A percentile compares a stretch with the other conserved stretches of the same genome.
phyloP scores from a whole-genome alignment of 2,797 vertebrate genomes.

The Lates japonicus region DNA sequence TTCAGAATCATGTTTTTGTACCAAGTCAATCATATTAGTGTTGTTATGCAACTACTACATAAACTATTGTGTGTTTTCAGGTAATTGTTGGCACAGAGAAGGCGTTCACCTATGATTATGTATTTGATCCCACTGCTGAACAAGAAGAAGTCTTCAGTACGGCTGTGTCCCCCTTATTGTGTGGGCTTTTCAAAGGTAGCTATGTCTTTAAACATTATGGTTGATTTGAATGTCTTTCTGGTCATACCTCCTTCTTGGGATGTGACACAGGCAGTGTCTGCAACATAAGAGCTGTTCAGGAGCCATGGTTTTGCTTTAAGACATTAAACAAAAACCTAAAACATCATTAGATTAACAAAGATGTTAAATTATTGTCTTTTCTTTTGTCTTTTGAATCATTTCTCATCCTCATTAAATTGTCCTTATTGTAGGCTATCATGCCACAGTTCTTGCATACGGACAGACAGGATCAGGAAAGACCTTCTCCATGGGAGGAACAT shows the following conservation, averaged over 20 bases:
- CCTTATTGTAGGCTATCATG: slow-evolving; percentile 92
- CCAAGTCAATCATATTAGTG: not conserved
- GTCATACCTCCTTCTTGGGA: not conserved
- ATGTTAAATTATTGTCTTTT: slow-evolving; percentile 1
- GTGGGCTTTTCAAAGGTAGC: slow-evolving; percentile 94
- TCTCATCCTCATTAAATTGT: not conserved
- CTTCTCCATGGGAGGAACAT: slow-evolving; percentile 96
- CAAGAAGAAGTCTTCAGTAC: slow-evolving; percentile 95
- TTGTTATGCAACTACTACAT: not conserved
- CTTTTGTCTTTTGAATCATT: slow-evolving; percentile 1
- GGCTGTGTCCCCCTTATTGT: slow-evolving; percentile 89
- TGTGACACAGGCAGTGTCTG: not conserved
- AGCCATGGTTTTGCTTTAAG: not conserved
- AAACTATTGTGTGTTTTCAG: slow-evolving; percentile 74
- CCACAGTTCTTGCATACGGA: slow-evolving; percentile 96
- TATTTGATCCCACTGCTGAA: slow-evolving; percentile 93
- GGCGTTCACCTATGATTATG: slow-evolving; percentile 94
- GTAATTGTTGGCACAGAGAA: slow-evolving; percentile 94
- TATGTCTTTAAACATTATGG: not conserved
- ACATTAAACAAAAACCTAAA: not conserved
- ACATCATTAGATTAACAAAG: not conserved
- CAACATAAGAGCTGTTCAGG: not conserved
- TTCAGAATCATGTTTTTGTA: not conserved
- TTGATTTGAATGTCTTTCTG: not conserved
- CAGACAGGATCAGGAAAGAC: slow-evolving; percentile 98